Percentiles rank a stretch among this genome's conserved stretches.
phyloP scores from a whole-genome alignment of 2,888 invertebrate genomes.

The Prenolepis imparis region DNA sequence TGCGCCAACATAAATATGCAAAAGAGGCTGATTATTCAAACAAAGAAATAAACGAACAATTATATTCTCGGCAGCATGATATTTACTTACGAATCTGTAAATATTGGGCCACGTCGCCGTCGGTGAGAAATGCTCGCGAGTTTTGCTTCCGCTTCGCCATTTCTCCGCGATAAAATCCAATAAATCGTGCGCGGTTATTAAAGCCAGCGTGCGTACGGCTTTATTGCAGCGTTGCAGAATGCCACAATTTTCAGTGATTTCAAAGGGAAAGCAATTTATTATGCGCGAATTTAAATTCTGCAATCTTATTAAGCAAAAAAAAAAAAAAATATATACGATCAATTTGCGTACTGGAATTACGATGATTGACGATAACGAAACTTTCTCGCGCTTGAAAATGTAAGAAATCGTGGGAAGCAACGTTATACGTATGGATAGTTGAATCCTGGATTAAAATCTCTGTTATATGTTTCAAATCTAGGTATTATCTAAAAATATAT shows the following conservation, averaged over 20 bases:
- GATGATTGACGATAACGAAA: not conserved
- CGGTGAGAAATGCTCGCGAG: constrained; percentile 45
- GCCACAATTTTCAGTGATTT: constrained; percentile 49
- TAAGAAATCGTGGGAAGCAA: not conserved
- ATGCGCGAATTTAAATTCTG: not conserved
- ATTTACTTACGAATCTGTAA: constrained; percentile 54
- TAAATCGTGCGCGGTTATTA: constrained; percentile 61
- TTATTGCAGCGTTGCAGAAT: constrained; percentile 48
- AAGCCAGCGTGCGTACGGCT: constrained; percentile 52
- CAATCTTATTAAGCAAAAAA: constrained; percentile 20
- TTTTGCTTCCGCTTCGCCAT: constrained; percentile 40
- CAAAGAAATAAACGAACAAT: not conserved
- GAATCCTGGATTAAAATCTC: not conserved
- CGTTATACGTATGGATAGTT: not conserved
- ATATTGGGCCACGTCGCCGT: constrained; percentile 38
- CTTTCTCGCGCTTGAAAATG: not conserved
- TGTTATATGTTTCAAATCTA: constrained; percentile 1
- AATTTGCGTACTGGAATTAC: not conserved
- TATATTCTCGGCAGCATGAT: constrained; percentile 33
- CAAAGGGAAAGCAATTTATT: constrained; percentile 39
- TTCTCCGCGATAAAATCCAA: constrained; percentile 60
- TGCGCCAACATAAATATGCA: not conserved
- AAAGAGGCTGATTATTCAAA: not conserved
- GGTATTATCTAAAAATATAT: not conserved
- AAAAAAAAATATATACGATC: not conserved